phyloP scores from a whole-genome alignment of 1,140 invertebrate species.

The Euschistus heros region DNA sequence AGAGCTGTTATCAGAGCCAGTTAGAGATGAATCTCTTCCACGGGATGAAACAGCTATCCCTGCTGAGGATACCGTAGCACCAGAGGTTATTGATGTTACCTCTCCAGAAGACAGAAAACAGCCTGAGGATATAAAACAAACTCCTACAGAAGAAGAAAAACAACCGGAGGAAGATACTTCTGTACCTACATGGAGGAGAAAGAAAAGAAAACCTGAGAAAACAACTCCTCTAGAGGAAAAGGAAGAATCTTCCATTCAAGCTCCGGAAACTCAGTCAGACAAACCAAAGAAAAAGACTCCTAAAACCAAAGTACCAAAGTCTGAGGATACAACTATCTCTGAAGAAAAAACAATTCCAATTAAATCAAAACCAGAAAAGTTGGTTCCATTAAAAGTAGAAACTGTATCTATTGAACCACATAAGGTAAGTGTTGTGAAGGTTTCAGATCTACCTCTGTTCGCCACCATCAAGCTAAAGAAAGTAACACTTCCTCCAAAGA shows the following conservation, averaged over 20 bases:
- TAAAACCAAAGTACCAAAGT: slow-evolving; percentile 6
- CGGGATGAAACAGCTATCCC: too few species aligned
- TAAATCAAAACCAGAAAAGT: background rate
- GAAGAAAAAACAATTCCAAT: background rate
- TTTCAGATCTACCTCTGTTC: slow-evolving; percentile 44
- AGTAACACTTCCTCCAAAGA: slow-evolving; percentile 37
- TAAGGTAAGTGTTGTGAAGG: slow-evolving; percentile 37
- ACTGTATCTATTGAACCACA: slow-evolving; percentile 38
- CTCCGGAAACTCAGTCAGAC: slow-evolving; percentile 6
- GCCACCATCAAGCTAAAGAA: slow-evolving; percentile 54
- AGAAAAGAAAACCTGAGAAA: too few species aligned
- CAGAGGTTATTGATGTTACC: background rate
- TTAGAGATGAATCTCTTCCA: background rate
- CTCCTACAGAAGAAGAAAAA: background rate
- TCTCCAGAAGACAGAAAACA: background rate
- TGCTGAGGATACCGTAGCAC: background rate
- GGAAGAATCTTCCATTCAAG: too few species aligned
- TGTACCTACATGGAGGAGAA: too few species aligned
- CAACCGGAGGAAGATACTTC: too few species aligned
- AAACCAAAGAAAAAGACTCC: slow-evolving; percentile 12
- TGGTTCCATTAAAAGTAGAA: slow-evolving; percentile 29
- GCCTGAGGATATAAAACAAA: background rate
- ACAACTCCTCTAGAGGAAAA: too few species aligned
- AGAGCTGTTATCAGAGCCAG: background rate
- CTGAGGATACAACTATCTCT: slow-evolving; percentile 28